Conservation (phyloP, 2,888 invertebrate species). For the Orthosia cruda region DNA sequence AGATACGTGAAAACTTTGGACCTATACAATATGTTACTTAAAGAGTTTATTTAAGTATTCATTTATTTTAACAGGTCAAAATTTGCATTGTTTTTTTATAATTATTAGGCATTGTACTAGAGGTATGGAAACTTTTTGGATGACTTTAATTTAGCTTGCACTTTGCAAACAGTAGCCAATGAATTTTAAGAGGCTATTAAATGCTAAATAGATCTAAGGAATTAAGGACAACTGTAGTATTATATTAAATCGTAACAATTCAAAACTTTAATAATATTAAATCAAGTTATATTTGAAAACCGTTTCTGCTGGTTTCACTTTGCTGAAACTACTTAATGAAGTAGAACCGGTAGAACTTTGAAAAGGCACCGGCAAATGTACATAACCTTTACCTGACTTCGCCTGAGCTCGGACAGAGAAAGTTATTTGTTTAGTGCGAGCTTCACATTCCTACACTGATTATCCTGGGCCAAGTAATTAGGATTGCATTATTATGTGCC, state of each 20-base stretch:
- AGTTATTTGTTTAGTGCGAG: constrained; percentile 42
- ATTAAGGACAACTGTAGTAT: background rate
- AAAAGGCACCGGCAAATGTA: constrained; percentile 15
- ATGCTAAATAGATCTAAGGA: background rate
- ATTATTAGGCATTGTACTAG: background rate
- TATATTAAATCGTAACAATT: background rate
- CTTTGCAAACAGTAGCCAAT: background rate
- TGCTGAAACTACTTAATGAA: background rate
- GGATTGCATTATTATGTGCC: constrained; percentile 21
- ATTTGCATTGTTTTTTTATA: constrained; percentile 24
- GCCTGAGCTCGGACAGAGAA: constrained; percentile 27
- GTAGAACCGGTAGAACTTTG: background rate
- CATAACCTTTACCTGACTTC: constrained; percentile 35
- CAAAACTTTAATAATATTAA: background rate
- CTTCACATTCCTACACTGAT: constrained; percentile 52
- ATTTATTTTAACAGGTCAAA: constrained; percentile 35
- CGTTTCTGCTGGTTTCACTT: background rate
- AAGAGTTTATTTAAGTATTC: constrained; percentile 36
- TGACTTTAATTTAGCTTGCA: constrained; percentile 6
- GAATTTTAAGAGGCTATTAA: background rate
- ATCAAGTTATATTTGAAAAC: background rate
- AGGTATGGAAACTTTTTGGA: constrained; percentile 3
- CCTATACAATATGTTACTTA: constrained; percentile 35
- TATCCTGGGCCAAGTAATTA: constrained; percentile 37
- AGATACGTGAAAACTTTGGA: constrained; percentile 27